Evolutionary conservation across 2,113 vertebrate species (phyloP).

Genomic region (Tupaia chinensis): DNA sequence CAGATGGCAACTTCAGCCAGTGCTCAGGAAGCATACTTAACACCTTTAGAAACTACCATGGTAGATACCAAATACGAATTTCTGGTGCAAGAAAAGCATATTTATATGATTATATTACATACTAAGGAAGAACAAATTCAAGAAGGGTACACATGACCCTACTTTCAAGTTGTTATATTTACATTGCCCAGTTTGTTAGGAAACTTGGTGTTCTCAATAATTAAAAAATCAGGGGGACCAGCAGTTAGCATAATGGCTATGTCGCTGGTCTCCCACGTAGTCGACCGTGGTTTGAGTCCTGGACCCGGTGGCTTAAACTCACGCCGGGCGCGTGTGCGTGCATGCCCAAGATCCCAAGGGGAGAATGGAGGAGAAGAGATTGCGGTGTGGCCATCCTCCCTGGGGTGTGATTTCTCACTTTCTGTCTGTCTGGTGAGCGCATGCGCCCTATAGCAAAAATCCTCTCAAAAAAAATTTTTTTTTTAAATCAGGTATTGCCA

Average conservation of each 20-base stretch:
- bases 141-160: background rate
- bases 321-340: too few species aligned
- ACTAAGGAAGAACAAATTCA: background rate
- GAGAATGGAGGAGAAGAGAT: too few species aligned
- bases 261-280: too few species aligned
- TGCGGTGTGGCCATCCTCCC: too few species aligned
- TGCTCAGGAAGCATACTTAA: background rate
- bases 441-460: too few species aligned
- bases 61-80: background rate
- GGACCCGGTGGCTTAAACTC: too few species aligned
- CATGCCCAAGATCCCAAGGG: too few species aligned
- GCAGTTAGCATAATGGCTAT: too few species aligned
- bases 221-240: background rate
- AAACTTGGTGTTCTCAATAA: background rate
- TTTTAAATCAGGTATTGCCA: background rate
- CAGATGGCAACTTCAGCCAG: slow-evolving; percentile 10
- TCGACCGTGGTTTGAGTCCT: too few species aligned
- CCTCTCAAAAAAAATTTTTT: too few species aligned
- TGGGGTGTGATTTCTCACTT: too few species aligned
- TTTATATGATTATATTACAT: background rate
- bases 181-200: background rate
- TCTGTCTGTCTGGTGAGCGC: too few species aligned
- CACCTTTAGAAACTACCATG: background rate
- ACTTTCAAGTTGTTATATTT: background rate
- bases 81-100: background rate